Evolutionary conservation across 2,113 vertebrate genomes (phyloP), one percentile per base, ranked within the genome.

Genomic region (Tichodroma muraria): DNA sequence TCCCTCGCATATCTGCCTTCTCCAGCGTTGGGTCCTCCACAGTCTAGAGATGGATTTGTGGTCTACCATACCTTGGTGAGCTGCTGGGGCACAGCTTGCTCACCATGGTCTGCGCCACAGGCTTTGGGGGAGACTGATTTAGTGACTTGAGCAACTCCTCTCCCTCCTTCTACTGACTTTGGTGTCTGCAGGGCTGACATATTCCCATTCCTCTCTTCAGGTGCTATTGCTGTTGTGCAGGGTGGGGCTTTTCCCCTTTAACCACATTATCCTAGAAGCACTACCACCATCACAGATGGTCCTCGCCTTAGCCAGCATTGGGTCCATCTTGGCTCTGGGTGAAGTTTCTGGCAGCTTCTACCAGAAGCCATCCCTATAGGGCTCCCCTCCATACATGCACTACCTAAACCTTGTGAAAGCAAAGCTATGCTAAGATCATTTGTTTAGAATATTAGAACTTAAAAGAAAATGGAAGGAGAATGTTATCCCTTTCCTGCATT

Each of bases 241-340:
- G 6, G 15, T 61, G 40, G 30, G 19, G 0, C 2, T n/a, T 80
- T 47, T 35, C 8, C 11, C 5, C 25, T 37, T 69, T 13, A 76
- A 13, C 17, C 6, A 33, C 9, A 9, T 54, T 61, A 15, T 40
- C 10, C 21, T 40, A 31, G 25, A 40, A 45, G 14, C 0, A 0
- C 35, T 47, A 7, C 15, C 15, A 23, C 6, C 14, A 8, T 40
- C 7, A 19, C 8, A 27, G 45, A 11, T 47, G 17, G 69, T 47
- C 45, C 60, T 0, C 0, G 24, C 40, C 40, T 38, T 23, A 25
- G 11, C 30, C 54, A 61, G 9, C 17, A 4, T 1, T 40, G 40
- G 12, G 11, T 54, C 18, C 24, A 5, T 28, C 63, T 49, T 12
- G 18, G 21, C 31, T 45, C 27, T 31, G 13, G 24, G 5, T 47